These are phyloP conservation scores for Aspidoscelis tigris DNA, from an alignment of 2,113 vertebrate species.

Conservation along the genomic window DNA sequence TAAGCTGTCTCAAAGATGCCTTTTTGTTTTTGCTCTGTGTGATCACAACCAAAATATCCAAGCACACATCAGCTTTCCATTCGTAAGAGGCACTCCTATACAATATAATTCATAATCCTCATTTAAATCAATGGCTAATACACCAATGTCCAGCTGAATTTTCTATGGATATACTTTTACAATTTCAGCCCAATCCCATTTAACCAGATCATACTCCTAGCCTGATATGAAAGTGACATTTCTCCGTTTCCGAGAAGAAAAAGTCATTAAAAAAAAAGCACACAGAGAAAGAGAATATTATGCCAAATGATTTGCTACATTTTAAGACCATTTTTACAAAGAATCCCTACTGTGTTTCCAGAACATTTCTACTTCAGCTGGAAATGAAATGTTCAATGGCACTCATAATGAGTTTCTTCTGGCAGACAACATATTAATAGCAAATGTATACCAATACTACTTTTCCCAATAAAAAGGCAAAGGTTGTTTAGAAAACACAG, in stretches of 20 bases:
- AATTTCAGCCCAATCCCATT: background rate
- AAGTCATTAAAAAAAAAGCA: background rate
- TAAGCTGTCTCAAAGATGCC: too few species aligned
- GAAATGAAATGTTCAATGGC: background rate
- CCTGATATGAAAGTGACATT: background rate
- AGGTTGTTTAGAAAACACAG: conserved; percentile 39
- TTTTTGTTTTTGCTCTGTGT: too few species aligned
- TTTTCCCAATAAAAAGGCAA: conserved; percentile 20
- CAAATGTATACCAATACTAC: conserved; percentile 26
- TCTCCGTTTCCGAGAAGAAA: background rate
- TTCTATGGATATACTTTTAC: background rate
- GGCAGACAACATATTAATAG: conserved; percentile 15
- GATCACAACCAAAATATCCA: background rate
- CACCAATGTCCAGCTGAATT: background rate
- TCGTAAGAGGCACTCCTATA: background rate
- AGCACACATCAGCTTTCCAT: background rate
- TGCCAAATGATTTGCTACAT: background rate
- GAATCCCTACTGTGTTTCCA: conserved; percentile 41
- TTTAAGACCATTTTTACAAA: conserved; percentile 33
- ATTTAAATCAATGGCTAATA: background rate
- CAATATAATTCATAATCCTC: background rate
- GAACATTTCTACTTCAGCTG: conserved; percentile 56
- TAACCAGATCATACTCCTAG: background rate
- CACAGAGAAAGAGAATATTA: background rate
- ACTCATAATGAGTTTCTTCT: conserved; percentile 33